A percentile compares a stretch with the other conserved stretches of the same genome.
These are phyloP conservation scores for Stenchaetothrips biformis DNA, from an alignment of 2,888 invertebrate genomes.

Conservation along the genomic window DNA sequence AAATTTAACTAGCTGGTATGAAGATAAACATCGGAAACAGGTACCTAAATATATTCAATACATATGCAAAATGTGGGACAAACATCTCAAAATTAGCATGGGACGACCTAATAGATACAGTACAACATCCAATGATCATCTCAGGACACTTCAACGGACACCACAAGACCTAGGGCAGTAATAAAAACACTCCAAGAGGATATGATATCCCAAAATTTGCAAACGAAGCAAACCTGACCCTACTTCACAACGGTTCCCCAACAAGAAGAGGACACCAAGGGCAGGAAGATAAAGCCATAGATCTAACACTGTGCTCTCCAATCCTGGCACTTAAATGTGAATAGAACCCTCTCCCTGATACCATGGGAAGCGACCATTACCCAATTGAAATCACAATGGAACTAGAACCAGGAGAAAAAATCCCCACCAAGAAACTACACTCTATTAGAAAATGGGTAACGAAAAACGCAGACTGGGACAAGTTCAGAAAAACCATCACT, in stretches of 20 bases:
- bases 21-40: too few relatives aligned
- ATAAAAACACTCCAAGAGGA: conserved; percentile 9
- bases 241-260: background rate
- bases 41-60: too few relatives aligned
- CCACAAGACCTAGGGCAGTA: background rate
- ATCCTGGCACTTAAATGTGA: background rate
- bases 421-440: too few relatives aligned
- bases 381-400: background rate
- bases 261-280: background rate
- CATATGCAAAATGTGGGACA: too few relatives aligned
- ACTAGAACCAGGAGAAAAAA: background rate
- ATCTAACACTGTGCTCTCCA: conserved; percentile 19
- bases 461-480: too few relatives aligned
- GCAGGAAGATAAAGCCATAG: background rate
- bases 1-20: too few relatives aligned
- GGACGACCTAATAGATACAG: too few relatives aligned
- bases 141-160: too few relatives aligned
- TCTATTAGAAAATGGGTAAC: too few relatives aligned
- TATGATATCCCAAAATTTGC: background rate
- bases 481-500: too few relatives aligned
- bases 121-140: too few relatives aligned
- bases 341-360: background rate
- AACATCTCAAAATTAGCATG: too few relatives aligned
- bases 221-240: background rate
- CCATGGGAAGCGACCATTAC: conserved; percentile 26